phyloP scores from a whole-genome alignment of 2,888 invertebrate genomes.

The Orchestes rusci region DNA sequence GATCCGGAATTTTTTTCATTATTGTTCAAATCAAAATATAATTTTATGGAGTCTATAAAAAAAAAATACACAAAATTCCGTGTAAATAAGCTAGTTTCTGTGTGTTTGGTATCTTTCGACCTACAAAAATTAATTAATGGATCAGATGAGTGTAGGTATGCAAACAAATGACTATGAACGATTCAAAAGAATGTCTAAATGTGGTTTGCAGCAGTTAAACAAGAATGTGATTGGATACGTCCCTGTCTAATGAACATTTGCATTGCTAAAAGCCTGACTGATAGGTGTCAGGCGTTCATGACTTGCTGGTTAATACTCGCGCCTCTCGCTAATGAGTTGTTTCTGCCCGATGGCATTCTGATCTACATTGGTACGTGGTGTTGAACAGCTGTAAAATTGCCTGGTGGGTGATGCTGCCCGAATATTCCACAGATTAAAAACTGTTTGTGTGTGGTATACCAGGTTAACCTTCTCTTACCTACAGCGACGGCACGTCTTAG shows the following conservation, averaged over 20 bases:
- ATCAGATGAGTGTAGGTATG: no score
- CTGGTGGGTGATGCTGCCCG: slow-evolving; percentile 10
- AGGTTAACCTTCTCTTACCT: slow-evolving; percentile 9
- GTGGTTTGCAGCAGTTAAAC: no score
- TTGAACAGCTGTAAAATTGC: slow-evolving; percentile 26
- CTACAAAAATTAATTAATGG: no score
- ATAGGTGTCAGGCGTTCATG: slow-evolving; percentile 37
- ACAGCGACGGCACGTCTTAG: slow-evolving; percentile 11
- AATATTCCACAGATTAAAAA: slow-evolving; percentile 15
- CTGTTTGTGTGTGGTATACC: slow-evolving; percentile 17
- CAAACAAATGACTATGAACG: no score
- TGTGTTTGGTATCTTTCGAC: no score
- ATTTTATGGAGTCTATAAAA: no score
- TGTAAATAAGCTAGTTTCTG: no score
- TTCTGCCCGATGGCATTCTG: slow-evolving; percentile 24
- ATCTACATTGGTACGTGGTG: slow-evolving; percentile 28
- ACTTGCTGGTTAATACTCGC: slow-evolving; percentile 30
- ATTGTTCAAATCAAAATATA: no score
- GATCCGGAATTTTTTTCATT: no score
- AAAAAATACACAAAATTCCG: no score
- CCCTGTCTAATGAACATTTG: slow-evolving; percentile 29
- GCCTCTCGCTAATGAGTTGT: slow-evolving; percentile 35
- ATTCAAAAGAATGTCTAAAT: no score
- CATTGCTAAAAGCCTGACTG: slow-evolving; percentile 40
- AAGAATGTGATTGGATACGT: no score